phyloP scores from a whole-genome alignment of 2,888 invertebrate genomes.

The Tenthredo amoena region DNA sequence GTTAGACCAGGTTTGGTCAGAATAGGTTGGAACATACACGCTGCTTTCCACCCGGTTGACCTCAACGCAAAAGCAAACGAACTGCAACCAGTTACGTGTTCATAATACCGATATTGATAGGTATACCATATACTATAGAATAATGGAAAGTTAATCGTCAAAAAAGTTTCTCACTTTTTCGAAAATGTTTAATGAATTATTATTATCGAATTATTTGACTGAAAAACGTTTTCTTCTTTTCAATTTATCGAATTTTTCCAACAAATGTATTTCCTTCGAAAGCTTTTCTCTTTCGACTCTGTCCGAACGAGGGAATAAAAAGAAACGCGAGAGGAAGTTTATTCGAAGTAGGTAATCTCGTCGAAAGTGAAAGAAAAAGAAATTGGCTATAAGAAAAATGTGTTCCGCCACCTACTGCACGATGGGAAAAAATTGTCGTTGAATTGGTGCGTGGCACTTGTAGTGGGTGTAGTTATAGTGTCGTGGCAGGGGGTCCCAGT shows the following conservation, averaged over 20 bases:
- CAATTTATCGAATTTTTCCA: no score
- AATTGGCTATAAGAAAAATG: not conserved
- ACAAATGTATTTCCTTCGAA: no score
- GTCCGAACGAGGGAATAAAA: not conserved
- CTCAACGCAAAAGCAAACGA: conserved; percentile 27
- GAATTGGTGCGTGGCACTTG: conserved; percentile 42
- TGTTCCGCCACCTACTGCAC: not conserved
- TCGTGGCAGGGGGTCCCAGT: conserved; percentile 59
- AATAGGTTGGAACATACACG: conserved; percentile 9
- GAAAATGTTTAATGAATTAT: not conserved
- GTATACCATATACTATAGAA: not conserved
- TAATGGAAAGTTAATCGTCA: not conserved
- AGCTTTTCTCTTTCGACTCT: not conserved
- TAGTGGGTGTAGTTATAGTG: conserved; percentile 57
- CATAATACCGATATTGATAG: not conserved
- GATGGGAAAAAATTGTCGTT: conserved; percentile 3
- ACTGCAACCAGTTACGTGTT: not conserved
- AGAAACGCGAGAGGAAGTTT: not conserved
- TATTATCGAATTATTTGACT: not conserved
- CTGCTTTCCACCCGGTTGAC: conserved; percentile 43
- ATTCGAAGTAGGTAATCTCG: not conserved
- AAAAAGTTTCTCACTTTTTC: not conserved
- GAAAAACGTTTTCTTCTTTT: not conserved
- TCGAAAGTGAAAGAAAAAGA: not conserved
- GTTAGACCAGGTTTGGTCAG: conserved; percentile 31